A percentile compares a stretch with the other conserved stretches of the same genome.
Evolutionary conservation across 2,797 vertebrate species (phyloP).

Genomic region (Glyptemys insculpta): DNA sequence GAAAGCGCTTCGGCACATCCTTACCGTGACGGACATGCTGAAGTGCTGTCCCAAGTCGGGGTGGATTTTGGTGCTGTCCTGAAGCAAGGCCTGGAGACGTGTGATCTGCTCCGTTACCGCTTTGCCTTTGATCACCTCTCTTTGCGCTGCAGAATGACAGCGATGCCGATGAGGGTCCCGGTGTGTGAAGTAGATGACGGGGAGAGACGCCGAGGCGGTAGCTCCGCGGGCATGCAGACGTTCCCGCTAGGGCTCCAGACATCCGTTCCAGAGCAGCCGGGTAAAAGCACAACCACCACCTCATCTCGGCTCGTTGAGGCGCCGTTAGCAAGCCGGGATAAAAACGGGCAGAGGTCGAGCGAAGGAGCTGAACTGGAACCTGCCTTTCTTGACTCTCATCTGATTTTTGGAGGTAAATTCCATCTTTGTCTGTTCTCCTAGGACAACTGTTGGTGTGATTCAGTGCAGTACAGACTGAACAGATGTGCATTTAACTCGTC

Average conservation of each 20-base stretch:
- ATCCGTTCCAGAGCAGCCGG: background rate
- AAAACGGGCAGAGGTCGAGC: background rate
- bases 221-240: background rate
- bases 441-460: background rate
- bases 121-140: background rate
- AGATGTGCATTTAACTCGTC: background rate
- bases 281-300: background rate
- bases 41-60: background rate
- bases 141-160: conserved; percentile 25
- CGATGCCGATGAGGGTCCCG: conserved; percentile 66
- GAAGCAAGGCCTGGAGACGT: background rate
- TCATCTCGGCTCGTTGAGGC: background rate
- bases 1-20: background rate
- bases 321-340: background rate
- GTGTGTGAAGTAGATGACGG: background rate
- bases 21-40: too few relatives aligned
- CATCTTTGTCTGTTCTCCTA: background rate
- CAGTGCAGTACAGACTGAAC: background rate
- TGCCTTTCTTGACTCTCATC: background rate
- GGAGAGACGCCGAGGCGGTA: background rate
- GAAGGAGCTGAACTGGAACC: background rate
- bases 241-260: background rate
- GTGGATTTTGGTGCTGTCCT: background rate
- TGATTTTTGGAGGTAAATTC: conserved; percentile 61
- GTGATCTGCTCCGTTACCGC: background rate